Percentiles rank a stretch among this genome's conserved stretches.
phyloP scores from a whole-genome alignment of 2,888 invertebrate genomes.

The Arge pagana region DNA sequence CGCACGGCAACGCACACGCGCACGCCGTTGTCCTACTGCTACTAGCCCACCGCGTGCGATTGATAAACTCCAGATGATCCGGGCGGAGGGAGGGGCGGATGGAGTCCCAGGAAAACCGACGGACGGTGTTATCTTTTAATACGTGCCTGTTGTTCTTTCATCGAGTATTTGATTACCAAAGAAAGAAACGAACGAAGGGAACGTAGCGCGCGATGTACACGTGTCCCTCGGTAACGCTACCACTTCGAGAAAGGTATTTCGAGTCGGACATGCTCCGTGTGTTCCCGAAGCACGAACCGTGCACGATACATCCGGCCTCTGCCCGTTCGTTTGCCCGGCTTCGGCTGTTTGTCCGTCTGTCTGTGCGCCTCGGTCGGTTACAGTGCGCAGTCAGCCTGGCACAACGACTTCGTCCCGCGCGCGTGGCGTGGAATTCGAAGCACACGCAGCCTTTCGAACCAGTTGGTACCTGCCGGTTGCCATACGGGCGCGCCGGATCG shows the following conservation, averaged over 20 bases:
- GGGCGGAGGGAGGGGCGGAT: neutral
- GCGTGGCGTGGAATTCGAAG: constrained; percentile 7
- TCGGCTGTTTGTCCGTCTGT: neutral
- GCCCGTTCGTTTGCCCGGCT: neutral
- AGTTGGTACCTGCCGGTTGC: neutral
- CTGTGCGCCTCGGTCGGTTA: neutral
- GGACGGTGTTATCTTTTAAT: constrained; percentile 18
- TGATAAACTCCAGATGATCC: too few species aligned
- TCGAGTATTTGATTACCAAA: constrained; percentile 20
- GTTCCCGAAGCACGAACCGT: constrained; percentile 31
- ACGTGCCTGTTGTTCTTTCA: constrained; percentile 19
- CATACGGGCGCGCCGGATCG: neutral
- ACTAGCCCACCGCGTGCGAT: too few species aligned
- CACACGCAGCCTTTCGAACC: constrained; percentile 3
- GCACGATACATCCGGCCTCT: constrained; percentile 23
- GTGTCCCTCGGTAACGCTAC: constrained; percentile 11
- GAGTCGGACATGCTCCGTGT: constrained; percentile 27
- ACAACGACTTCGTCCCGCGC: neutral
- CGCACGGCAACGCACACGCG: too few species aligned
- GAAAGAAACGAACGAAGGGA: neutral
- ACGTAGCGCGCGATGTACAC: neutral
- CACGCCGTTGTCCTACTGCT: too few species aligned
- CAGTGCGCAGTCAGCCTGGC: neutral
- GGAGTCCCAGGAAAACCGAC: neutral
- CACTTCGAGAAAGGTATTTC: constrained; percentile 18